Conservation (phyloP, 2,113 vertebrate genomes). For the Sardina pilchardus region DNA sequence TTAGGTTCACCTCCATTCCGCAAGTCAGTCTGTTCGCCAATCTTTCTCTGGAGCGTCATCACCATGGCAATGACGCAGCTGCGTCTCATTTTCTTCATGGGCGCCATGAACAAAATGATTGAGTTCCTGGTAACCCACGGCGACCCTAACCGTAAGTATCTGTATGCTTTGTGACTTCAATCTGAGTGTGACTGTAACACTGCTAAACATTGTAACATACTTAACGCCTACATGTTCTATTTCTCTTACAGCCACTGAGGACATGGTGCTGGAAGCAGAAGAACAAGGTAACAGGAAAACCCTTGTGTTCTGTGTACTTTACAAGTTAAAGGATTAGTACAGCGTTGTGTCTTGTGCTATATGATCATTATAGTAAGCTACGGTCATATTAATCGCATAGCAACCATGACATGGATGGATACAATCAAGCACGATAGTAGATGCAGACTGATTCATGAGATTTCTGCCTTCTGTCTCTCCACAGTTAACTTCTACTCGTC, state of each 20-base stretch:
- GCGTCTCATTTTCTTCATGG: conserved; percentile 90
- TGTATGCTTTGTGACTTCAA: conserved; percentile 25
- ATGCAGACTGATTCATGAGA: background rate
- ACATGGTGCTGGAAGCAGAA: conserved; percentile 53
- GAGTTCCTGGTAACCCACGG: conserved; percentile 75
- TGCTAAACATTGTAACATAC: background rate
- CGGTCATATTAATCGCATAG: background rate
- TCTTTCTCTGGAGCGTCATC: conserved; percentile 88
- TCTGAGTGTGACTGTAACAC: background rate
- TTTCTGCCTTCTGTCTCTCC: background rate
- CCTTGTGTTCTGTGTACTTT: background rate
- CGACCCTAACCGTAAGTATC: conserved; percentile 57
- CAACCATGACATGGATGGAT: background rate
- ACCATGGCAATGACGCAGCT: conserved; percentile 90
- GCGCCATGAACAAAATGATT: conserved; percentile 90
- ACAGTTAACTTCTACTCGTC: conserved; percentile 83
- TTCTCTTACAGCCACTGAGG: conserved; percentile 57
- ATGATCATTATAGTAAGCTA: background rate
- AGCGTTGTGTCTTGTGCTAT: background rate
- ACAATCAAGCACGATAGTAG: background rate
- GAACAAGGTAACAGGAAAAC: conserved; percentile 58
- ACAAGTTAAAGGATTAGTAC: background rate
- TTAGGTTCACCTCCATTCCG: conserved; percentile 65
- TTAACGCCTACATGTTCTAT: background rate
- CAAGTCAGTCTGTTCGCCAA: conserved; percentile 80